Percentiles rank a stretch among this genome's conserved stretches.
Evolutionary conservation across 2,113 vertebrate genomes (phyloP).

Genomic region (Chrysemys picta): DNA sequence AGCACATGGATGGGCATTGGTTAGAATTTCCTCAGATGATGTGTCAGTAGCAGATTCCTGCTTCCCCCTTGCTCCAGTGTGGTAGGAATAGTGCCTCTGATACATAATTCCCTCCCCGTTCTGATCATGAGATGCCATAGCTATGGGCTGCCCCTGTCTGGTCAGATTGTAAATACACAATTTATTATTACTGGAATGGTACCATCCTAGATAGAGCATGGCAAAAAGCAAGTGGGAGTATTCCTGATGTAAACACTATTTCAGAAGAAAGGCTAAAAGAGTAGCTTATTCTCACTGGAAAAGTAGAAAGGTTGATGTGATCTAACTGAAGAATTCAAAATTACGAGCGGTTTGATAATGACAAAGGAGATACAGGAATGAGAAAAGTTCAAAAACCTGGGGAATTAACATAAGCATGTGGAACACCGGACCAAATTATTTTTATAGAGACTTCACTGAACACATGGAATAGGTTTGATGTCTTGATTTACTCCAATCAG

Average conservation of each 20-base stretch:
- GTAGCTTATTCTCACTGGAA: background rate
- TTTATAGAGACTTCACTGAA: background rate
- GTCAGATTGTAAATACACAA: background rate
- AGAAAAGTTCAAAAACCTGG: background rate
- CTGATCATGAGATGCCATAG: no score
- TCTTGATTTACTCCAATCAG: background rate
- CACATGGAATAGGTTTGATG: background rate
- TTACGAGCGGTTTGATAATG: background rate
- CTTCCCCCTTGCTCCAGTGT: background rate
- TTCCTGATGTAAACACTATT: background rate
- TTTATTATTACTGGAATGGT: background rate
- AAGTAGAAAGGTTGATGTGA: background rate
- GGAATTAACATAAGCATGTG: background rate
- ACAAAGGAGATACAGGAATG: background rate
- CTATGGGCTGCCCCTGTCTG: background rate
- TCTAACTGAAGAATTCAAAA: background rate
- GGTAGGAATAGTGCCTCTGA: background rate
- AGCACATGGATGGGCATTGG: background rate
- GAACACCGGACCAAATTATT: background rate
- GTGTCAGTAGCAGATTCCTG: slow-evolving; percentile 10
- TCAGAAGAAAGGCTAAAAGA: background rate
- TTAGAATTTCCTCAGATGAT: slow-evolving; percentile 37
- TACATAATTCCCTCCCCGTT: background rate
- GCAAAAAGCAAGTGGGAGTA: background rate
- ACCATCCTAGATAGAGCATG: background rate